Evolutionary conservation across 1,140 invertebrate species (phyloP).

Genomic region (Tetramorium parvispinum): DNA sequence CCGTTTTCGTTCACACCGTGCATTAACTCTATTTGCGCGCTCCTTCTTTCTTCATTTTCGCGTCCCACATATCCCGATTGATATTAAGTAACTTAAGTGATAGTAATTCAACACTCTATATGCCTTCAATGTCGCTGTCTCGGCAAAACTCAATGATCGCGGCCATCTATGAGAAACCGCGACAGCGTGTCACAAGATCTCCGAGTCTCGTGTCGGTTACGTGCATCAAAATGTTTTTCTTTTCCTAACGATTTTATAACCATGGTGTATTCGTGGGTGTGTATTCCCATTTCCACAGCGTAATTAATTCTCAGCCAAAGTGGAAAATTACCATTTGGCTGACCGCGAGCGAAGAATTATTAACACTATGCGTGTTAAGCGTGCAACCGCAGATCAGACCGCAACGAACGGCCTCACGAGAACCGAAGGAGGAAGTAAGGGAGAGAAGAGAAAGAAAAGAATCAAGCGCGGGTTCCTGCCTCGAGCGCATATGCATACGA

Average conservation of each 20-base stretch:
- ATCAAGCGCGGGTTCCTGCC: slow-evolving; percentile 1
- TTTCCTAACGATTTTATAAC: neutral
- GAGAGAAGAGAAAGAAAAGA: slow-evolving; percentile 45
- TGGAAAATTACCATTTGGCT: slow-evolving; percentile 23
- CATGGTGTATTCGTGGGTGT: neutral
- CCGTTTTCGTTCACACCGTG: slow-evolving; percentile 2
- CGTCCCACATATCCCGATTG: slow-evolving; percentile 35
- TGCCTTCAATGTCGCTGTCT: neutral
- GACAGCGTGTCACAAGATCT: neutral
- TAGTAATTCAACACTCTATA: slow-evolving; percentile 26
- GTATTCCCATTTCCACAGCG: neutral
- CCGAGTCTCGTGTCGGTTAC: too few relatives aligned
- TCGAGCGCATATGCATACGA: slow-evolving; percentile 29
- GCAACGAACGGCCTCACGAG: slow-evolving; percentile 7
- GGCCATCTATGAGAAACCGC: neutral
- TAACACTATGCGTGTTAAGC: slow-evolving; percentile 29
- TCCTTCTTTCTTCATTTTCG: slow-evolving; percentile 44
- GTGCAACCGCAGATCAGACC: slow-evolving; percentile 28
- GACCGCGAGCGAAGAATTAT: slow-evolving; percentile 34
- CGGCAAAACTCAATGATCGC: neutral
- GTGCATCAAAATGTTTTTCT: neutral
- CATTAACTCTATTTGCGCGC: neutral
- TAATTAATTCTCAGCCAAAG: slow-evolving; percentile 28
- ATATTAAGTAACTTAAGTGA: slow-evolving; percentile 58
- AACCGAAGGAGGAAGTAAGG: slow-evolving; percentile 24